Evolutionary conservation across 2,113 vertebrate species (phyloP), one percentile per base, ranked within the genome.

Genomic region (Sinocyclocheilus anshuiensis): DNA sequence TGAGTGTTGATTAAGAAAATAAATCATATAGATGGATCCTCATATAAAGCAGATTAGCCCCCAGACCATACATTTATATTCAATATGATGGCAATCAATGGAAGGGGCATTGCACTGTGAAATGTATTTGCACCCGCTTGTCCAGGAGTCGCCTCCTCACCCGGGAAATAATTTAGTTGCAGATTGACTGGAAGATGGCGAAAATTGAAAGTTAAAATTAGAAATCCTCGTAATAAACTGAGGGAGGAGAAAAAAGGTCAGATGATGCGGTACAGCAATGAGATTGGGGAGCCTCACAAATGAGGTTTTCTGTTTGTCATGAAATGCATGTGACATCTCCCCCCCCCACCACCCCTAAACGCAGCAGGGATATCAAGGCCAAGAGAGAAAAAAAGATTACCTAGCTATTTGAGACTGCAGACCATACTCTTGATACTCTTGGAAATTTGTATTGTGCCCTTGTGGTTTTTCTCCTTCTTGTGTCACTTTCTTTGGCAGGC

Each of bases 161-260:
- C 95, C 95, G 94, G 95, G 96, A 97, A 97, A 97, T 98, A 97
- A 99, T 99, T 99, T 98, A 97, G 98, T 99, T 97, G 97, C 96
- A 98, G 99, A 99, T 99, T 98, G 97, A 98, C 96, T 98, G 96
- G 96, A 97, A 98, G 97, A 97, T 93, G 96, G 96, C 94, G 96
- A 98, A 98, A 98, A 99, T 99, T 98, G 96, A 99, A 97, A 99
- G 97, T 98, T 98, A 98, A 98, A 99, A 98, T 99, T 99, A 98
- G 97, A 99, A 97, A 97, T 96, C 96, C 96, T 97, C 96, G 96
- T 97, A 97, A 97, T 98, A 98, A 99, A 98, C 96, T 96, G 92
- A 92, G 95, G 94, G 89, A 77, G 88, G 85, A 86, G 87, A 94
- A 95, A 95, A 96, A 96, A 96, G 96, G 96, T 97, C 96, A 97